These are phyloP conservation scores for Chrysolophus pictus DNA, from an alignment of 2,797 vertebrate species.

Conservation along the genomic window DNA sequence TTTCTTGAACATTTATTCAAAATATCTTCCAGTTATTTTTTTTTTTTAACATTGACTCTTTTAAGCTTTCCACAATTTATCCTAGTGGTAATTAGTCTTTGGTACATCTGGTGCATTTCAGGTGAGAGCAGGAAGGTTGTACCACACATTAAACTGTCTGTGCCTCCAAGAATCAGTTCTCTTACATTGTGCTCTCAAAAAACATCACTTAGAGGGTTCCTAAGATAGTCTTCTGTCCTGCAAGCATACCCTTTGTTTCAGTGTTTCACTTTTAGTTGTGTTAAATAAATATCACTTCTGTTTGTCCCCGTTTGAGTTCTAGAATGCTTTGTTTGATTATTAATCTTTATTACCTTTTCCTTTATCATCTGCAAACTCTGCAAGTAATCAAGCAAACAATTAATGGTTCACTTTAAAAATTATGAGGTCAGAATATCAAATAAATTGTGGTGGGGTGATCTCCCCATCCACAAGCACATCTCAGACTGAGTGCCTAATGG, in stretches of 20 bases:
- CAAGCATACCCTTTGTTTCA: background rate
- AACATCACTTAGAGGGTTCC: background rate
- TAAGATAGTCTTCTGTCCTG: background rate
- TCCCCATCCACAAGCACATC: background rate
- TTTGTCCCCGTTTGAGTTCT: background rate
- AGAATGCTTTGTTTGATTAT: constrained; percentile 17
- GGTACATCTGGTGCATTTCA: background rate
- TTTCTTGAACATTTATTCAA: background rate
- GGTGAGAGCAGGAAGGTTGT: background rate
- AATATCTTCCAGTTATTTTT: background rate
- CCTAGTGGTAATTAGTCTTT: background rate
- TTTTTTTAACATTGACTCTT: background rate
- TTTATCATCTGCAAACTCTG: background rate
- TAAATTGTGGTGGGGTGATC: background rate
- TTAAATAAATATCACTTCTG: constrained; percentile 1
- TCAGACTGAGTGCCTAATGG: background rate
- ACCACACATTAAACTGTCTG: background rate
- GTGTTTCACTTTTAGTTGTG: background rate
- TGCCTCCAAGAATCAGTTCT: background rate
- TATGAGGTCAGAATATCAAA: background rate
- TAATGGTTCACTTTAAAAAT: background rate
- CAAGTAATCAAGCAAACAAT: background rate
- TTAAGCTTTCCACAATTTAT: background rate
- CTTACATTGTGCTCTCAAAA: background rate
- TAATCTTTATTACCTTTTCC: constrained; percentile 18